A percentile compares a stretch with the other conserved stretches of the same genome.
phyloP scores from a whole-genome alignment of 1,140 invertebrate species.

The Paracyclopina nana region DNA sequence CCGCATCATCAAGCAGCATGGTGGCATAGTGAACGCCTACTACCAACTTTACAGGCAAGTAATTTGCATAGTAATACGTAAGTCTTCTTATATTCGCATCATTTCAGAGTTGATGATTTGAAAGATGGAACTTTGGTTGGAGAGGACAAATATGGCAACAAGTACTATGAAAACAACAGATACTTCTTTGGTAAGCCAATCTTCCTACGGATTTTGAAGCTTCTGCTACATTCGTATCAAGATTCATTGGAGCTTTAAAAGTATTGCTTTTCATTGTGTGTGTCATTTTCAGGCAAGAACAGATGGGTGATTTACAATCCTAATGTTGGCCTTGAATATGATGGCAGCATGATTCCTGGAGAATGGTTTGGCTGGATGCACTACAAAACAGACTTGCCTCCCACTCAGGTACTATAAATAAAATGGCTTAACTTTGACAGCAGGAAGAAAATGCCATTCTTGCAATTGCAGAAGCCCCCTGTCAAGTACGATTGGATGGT shows the following conservation, averaged over 20 bases:
- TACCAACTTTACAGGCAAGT: too few relatives aligned
- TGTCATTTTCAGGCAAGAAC: background rate
- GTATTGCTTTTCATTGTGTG: too few relatives aligned
- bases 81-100: too few relatives aligned
- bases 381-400: slow-evolving; percentile 58
- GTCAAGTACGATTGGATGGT: slow-evolving; percentile 55
- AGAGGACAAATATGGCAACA: slow-evolving; percentile 86
- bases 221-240: too few relatives aligned
- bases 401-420: slow-evolving; percentile 30
- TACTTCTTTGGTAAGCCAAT: slow-evolving; percentile 49
- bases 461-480: too few relatives aligned
- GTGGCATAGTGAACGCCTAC: too few relatives aligned
- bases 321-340: slow-evolving; percentile 58
- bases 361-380: slow-evolving; percentile 79
- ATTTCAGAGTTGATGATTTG: background rate
- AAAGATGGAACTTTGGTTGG: slow-evolving; percentile 41
- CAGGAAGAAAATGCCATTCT: too few relatives aligned
- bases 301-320: slow-evolving; percentile 74
- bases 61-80: too few relatives aligned
- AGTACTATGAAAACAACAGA: slow-evolving; percentile 76
- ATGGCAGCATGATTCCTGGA: slow-evolving; percentile 73
- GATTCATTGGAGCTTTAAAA: too few relatives aligned
- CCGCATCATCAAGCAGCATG: too few relatives aligned
- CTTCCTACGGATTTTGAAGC: background rate
- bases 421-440: too few relatives aligned